Conservation (phyloP, 2,888 invertebrate genomes). For the Zaprionus obscuricornis region DNA sequence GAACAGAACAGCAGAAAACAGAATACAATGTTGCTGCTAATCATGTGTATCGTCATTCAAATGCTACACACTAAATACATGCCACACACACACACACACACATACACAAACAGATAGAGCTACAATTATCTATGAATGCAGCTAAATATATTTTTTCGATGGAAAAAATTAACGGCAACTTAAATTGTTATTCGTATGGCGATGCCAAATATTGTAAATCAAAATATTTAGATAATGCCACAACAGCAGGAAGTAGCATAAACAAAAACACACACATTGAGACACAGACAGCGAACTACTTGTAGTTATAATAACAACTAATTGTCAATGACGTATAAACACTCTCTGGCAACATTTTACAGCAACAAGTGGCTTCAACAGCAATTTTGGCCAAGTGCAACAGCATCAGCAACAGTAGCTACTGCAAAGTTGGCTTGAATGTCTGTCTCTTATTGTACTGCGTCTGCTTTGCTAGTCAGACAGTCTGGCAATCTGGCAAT, state of each 20-base stretch:
- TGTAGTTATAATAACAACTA: constrained; percentile 58
- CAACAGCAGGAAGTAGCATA: constrained; percentile 29
- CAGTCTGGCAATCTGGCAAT: too few relatives aligned
- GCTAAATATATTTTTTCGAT: constrained; percentile 15
- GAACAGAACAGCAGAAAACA: background rate
- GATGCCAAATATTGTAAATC: constrained; percentile 25
- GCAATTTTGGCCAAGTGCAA: constrained; percentile 57
- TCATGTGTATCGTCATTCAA: constrained; percentile 11
- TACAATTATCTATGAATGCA: background rate
- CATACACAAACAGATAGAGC: background rate
- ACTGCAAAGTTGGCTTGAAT: constrained; percentile 48
- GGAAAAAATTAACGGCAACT: constrained; percentile 22
- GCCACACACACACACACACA: background rate
- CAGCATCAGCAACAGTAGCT: constrained; percentile 14
- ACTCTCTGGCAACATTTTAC: constrained; percentile 46
- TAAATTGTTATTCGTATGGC: background rate
- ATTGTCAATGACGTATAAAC: constrained; percentile 77
- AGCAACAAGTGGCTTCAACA: constrained; percentile 46
- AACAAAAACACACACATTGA: constrained; percentile 29
- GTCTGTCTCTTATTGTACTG: constrained; percentile 16
- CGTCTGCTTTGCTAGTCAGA: background rate
- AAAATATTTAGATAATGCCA: constrained; percentile 51
- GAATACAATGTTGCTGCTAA: constrained; percentile 12
- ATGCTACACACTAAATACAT: constrained; percentile 13
- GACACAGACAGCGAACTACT: constrained; percentile 19